Percentiles rank a stretch among this genome's conserved stretches.
phyloP scores from a whole-genome alignment of 2,888 invertebrate genomes.

The Hirtodrosophila alboralis region DNA sequence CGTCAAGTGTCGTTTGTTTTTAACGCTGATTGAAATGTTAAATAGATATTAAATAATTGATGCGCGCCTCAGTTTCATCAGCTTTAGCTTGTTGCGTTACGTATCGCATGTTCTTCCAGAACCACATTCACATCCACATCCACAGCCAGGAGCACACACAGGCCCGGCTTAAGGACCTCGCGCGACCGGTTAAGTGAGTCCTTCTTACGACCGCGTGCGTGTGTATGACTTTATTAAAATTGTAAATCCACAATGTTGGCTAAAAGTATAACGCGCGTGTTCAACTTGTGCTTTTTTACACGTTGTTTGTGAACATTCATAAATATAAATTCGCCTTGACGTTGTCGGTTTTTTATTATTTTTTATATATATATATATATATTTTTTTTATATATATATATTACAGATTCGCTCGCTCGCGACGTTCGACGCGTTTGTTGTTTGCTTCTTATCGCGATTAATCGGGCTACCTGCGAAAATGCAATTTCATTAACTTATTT shows the following conservation, averaged over 20 bases:
- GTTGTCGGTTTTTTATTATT: constrained; percentile 9
- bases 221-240: constrained; percentile 77
- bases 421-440: constrained; percentile 39
- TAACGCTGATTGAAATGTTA: constrained; percentile 70
- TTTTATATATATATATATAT: constrained; percentile 10
- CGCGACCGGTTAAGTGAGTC: constrained; percentile 35
- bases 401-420: too few species aligned
- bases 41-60: constrained; percentile 66
- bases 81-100: constrained; percentile 26
- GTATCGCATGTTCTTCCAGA: constrained; percentile 33
- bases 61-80: constrained; percentile 29
- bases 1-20: constrained; percentile 19
- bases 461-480: constrained; percentile 34
- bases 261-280: constrained; percentile 62
- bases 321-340: constrained; percentile 39
- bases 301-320: constrained; percentile 62
- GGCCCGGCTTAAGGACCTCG: constrained; percentile 6
- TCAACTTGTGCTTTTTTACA: constrained; percentile 51
- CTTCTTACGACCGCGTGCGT: constrained; percentile 60
- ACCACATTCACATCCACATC: too few species aligned
- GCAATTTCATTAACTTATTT: constrained; percentile 46
- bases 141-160: too few species aligned
- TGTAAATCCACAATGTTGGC: constrained; percentile 50
- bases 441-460: constrained; percentile 56
- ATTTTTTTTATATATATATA: too few species aligned